phyloP scores from a whole-genome alignment of 2,888 invertebrate species.

The Nipponacmea schrenckii region DNA sequence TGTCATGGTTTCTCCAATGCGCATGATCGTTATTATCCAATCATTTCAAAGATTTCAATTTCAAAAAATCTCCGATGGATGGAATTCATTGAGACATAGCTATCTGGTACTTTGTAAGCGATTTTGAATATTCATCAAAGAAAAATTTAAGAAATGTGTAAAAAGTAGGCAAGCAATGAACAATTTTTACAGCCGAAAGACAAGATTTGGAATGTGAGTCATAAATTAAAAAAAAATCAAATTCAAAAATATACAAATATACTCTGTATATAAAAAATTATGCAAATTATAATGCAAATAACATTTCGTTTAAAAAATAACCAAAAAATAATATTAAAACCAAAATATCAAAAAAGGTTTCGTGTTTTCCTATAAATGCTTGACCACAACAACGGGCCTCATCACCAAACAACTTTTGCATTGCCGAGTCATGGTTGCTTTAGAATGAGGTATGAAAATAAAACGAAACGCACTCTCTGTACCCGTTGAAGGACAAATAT shows the following conservation, averaged over 20 bases:
- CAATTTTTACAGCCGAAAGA: not conserved
- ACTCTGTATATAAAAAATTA: not conserved
- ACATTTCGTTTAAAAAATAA: not conserved
- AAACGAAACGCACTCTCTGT: not conserved
- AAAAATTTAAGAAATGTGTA: no score
- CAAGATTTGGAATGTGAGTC: slow-evolving; percentile 1
- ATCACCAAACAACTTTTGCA: not conserved
- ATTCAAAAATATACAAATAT: not conserved
- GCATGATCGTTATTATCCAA: no score
- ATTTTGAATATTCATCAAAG: no score
- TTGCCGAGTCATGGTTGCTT: no score
- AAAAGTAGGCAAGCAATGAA: no score
- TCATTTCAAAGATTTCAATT: no score
- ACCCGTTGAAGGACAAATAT: slow-evolving; percentile 7
- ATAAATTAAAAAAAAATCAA: not conserved
- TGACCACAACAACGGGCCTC: not conserved
- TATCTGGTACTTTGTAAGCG: no score
- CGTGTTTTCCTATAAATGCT: not conserved
- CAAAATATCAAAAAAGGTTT: not conserved
- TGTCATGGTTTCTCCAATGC: no score
- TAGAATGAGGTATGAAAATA: not conserved
- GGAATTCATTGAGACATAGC: no score
- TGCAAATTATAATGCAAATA: not conserved
- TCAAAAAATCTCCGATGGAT: no score
- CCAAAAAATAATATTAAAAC: not conserved